These are phyloP conservation scores for Seladonia tumulorum DNA, from an alignment of 2,888 invertebrate species.

Conservation along the genomic window DNA sequence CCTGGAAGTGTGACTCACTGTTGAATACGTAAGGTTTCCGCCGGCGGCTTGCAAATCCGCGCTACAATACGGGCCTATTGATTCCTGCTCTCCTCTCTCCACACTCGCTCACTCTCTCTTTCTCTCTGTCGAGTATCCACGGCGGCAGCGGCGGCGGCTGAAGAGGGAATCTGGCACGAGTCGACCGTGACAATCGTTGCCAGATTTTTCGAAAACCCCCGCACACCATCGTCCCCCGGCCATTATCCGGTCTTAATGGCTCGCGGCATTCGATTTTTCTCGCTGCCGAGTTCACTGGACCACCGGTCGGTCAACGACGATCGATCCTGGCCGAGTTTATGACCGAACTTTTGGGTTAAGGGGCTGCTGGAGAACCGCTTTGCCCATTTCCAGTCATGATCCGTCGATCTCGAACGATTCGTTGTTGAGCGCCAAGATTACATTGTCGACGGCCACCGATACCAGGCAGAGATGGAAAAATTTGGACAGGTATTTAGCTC, in stretches of 20 bases:
- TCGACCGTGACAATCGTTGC: conserved; percentile 64
- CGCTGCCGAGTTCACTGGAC: neutral
- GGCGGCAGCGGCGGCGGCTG: neutral
- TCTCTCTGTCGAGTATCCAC: conserved; percentile 39
- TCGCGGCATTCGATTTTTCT: conserved; percentile 26
- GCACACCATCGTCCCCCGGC: neutral
- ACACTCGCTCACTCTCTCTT: neutral
- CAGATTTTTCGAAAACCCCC: conserved; percentile 59
- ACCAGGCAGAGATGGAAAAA: too few relatives aligned
- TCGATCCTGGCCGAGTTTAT: conserved; percentile 11
- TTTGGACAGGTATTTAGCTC: too few relatives aligned
- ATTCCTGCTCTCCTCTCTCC: conserved; percentile 46
- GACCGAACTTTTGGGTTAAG: conserved; percentile 5
- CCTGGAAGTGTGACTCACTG: conserved; percentile 72
- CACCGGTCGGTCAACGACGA: neutral
- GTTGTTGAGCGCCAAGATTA: neutral
- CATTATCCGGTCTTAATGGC: conserved; percentile 54
- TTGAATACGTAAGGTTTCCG: conserved; percentile 78
- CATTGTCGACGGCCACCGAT: neutral
- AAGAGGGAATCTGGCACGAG: conserved; percentile 56
- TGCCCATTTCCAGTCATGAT: neutral
- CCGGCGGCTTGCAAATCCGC: conserved; percentile 75
- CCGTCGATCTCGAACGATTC: neutral
- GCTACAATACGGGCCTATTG: conserved; percentile 72
- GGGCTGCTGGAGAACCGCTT: neutral